phyloP scores from a whole-genome alignment of 2,797 vertebrate species.

The Anguilla pacifica region DNA sequence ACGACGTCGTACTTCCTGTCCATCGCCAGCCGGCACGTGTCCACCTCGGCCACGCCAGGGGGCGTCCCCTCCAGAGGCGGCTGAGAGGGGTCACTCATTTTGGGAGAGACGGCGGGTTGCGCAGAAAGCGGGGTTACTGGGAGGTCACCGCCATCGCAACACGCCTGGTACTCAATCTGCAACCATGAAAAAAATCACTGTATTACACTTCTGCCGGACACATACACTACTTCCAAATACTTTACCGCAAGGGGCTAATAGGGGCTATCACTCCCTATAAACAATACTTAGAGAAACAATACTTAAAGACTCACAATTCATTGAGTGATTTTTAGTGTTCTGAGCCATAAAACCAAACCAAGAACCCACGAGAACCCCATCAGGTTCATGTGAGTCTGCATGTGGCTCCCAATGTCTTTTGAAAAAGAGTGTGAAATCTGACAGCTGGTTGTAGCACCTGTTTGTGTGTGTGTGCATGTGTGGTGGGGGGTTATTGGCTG shows the following conservation, averaged over 20 bases:
- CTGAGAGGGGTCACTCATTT: conserved; percentile 65
- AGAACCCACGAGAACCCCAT: background rate
- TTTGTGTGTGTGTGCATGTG: background rate
- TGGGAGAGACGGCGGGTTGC: conserved; percentile 12
- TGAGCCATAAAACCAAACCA: background rate
- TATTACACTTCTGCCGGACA: conserved; percentile 25
- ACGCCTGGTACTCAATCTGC: conserved; percentile 61
- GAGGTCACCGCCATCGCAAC: conserved; percentile 20
- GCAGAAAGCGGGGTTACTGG: conserved; percentile 1
- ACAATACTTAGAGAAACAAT: background rate
- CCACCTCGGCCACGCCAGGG: conserved; percentile 52
- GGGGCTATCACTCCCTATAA: background rate
- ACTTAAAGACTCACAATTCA: too few relatives aligned
- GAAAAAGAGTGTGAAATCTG: background rate
- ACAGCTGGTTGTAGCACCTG: background rate
- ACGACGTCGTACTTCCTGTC: conserved; percentile 73
- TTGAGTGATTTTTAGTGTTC: background rate
- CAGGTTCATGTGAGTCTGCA: background rate
- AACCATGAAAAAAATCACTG: conserved; percentile 29
- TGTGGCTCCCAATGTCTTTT: background rate
- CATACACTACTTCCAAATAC: conserved; percentile 7
- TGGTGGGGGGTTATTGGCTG: background rate
- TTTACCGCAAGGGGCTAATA: background rate
- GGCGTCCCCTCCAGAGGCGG: conserved; percentile 66
- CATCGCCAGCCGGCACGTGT: conserved; percentile 70